phyloP scores from a whole-genome alignment of 2,113 vertebrate species.

The Dermatemys mawii region DNA sequence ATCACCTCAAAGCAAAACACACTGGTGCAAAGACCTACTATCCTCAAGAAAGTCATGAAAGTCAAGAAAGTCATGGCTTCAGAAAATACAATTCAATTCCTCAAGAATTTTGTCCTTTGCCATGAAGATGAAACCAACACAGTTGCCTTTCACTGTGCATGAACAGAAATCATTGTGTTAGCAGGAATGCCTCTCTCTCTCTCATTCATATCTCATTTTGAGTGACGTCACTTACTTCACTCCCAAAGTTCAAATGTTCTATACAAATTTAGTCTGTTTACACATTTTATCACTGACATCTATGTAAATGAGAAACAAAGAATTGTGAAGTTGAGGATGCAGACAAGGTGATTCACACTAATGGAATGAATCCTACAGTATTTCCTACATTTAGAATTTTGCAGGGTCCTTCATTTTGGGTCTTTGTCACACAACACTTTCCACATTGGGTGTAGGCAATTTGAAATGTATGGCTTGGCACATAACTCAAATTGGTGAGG shows the following conservation, averaged over 20 bases:
- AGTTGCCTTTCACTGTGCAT: fast-evolving
- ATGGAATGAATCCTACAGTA: background rate
- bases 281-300: background rate
- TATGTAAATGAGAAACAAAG: background rate
- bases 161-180: background rate
- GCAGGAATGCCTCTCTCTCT: background rate
- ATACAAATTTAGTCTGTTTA: background rate
- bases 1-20: fast-evolving
- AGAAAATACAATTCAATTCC: background rate
- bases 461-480: background rate
- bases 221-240: background rate
- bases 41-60: background rate
- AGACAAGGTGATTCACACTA: fast-evolving
- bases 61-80: no score
- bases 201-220: no score
- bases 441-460: background rate
- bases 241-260: background rate
- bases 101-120: background rate
- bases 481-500: background rate
- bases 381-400: background rate
- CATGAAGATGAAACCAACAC: background rate
- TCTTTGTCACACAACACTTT: background rate
- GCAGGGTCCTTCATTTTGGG: background rate
- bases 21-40: background rate
- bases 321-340: background rate